These are phyloP conservation scores for Pandemis cinnamomeana DNA, from an alignment of 2,888 invertebrate species.

Conservation along the genomic window DNA sequence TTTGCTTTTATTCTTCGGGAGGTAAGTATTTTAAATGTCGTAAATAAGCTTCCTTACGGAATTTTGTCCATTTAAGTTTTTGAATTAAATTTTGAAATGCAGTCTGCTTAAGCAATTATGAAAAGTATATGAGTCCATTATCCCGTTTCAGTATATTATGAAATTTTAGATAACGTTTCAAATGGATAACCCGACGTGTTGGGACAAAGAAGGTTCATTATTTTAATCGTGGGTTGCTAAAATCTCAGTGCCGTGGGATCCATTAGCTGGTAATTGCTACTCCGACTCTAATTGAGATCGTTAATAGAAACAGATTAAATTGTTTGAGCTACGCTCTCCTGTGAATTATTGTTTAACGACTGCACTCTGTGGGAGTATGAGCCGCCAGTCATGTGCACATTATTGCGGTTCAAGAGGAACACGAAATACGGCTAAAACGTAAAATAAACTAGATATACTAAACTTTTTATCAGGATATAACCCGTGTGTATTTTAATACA, in stretches of 20 bases:
- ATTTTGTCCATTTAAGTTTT: background rate
- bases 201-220: constrained; percentile 42
- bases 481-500: background rate
- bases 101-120: constrained; percentile 1
- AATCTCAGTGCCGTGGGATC: constrained; percentile 55
- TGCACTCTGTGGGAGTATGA: constrained; percentile 26
- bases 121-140: background rate
- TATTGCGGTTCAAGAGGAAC: background rate
- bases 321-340: constrained; percentile 50
- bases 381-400: background rate
- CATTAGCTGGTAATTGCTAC: constrained; percentile 62
- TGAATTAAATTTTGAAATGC: background rate
- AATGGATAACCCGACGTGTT: constrained; percentile 30
- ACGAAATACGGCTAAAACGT: background rate
- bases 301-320: constrained; percentile 63
- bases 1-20: constrained; percentile 10
- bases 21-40: background rate
- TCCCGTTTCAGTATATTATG: background rate
- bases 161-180: constrained; percentile 27
- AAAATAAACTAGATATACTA: no score
- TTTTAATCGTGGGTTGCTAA: constrained; percentile 40
- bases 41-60: background rate
- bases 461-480: no score
- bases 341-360: constrained; percentile 40
- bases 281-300: constrained; percentile 61